Evolutionary conservation across 2,113 vertebrate species (phyloP).

Genomic region (Syrmaticus mikado): DNA sequence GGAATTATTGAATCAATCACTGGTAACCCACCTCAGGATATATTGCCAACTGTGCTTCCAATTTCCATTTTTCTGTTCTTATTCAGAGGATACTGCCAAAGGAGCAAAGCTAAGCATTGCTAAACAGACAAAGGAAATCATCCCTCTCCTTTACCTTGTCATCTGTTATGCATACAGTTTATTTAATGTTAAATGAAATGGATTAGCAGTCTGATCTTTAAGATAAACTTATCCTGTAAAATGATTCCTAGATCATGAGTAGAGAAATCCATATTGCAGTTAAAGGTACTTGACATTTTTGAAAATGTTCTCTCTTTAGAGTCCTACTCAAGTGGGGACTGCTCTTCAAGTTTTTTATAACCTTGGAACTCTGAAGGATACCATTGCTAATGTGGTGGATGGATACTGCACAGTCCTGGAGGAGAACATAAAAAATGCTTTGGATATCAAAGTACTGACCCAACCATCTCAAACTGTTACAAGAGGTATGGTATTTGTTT

Average conservation of each 20-base stretch:
- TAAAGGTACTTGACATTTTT: not conserved
- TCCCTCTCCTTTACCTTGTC: not conserved
- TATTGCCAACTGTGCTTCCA: not conserved
- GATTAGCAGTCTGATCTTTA: not conserved
- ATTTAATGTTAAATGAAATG: not conserved
- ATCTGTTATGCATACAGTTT: not conserved
- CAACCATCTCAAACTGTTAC: slow-evolving; percentile 83
- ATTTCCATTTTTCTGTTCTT: not conserved
- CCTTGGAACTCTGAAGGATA: slow-evolving; percentile 90
- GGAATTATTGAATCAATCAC: not conserved
- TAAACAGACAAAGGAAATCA: not conserved
- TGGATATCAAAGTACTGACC: slow-evolving; percentile 94
- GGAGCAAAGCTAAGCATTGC: not conserved
- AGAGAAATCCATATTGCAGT: not conserved
- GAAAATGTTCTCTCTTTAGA: slow-evolving; percentile 74
- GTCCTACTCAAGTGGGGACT: slow-evolving; percentile 95
- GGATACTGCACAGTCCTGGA: slow-evolving; percentile 86
- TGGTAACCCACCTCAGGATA: not conserved
- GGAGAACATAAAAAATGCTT: slow-evolving; percentile 87
- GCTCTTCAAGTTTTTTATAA: slow-evolving; percentile 98
- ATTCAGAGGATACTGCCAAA: not conserved
- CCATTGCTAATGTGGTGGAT: slow-evolving; percentile 86
- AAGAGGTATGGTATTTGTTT: slow-evolving; percentile 81
- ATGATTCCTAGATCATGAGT: not conserved
- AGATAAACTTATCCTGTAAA: not conserved